These are phyloP conservation scores for Vulpes vulpes DNA, from an alignment of 2,113 vertebrate genomes.

Conservation along the genomic window DNA sequence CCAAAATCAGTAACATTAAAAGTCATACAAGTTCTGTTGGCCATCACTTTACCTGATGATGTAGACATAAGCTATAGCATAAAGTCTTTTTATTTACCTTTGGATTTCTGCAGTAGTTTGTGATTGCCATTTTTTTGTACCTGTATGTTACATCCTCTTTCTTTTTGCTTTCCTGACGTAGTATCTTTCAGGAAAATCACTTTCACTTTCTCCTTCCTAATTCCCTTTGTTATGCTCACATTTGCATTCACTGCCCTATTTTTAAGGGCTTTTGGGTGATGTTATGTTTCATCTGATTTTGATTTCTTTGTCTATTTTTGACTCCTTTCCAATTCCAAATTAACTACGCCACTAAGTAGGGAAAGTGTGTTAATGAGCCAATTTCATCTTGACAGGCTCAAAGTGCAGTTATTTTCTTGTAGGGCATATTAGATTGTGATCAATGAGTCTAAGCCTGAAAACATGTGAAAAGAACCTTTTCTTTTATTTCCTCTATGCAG, in stretches of 20 bases:
- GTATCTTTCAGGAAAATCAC: not conserved
- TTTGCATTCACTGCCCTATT: not conserved
- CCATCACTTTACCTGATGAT: not conserved
- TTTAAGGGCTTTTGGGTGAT: slow-evolving; percentile 1
- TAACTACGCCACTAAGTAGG: not conserved
- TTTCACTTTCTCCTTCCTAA: not conserved
- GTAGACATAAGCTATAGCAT: not conserved
- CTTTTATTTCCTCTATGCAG: not conserved
- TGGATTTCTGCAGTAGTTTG: not conserved
- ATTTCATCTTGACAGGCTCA: not conserved
- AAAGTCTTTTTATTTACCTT: not conserved
- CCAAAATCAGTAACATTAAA: not conserved
- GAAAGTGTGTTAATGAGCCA: not conserved
- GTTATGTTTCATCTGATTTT: not conserved
- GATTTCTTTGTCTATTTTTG: slow-evolving; percentile 45
- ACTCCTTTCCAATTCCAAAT: not conserved
- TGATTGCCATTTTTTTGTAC: not conserved
- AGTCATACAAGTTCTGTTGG: not conserved
- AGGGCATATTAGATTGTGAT: not conserved
- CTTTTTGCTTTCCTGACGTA: not conserved
- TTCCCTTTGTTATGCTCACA: not conserved
- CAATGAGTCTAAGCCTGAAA: not conserved
- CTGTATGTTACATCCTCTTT: not conserved
- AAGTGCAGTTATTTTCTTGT: not conserved
- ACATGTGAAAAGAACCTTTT: not conserved